A percentile compares a stretch with the other conserved stretches of the same genome.
phyloP scores from a whole-genome alignment of 2,113 vertebrate species.

The Turdus rufiventris region DNA sequence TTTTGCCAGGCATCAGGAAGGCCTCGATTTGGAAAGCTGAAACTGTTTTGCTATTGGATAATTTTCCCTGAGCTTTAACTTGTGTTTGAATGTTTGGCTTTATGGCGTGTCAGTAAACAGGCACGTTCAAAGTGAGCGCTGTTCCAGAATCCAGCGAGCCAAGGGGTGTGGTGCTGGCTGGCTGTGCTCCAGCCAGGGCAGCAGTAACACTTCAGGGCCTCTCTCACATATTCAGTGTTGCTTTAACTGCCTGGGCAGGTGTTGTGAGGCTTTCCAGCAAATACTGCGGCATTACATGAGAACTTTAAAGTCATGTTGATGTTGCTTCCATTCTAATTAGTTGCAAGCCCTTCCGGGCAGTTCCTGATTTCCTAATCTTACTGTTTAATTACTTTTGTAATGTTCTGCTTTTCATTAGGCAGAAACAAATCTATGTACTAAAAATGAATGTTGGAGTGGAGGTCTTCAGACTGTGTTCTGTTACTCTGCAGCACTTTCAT shows the following conservation, averaged over 20 bases:
- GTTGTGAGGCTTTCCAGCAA: not conserved
- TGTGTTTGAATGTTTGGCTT: not conserved
- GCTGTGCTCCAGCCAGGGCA: not conserved
- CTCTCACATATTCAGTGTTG: not conserved
- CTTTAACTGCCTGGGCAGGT: not conserved
- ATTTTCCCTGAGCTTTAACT: not conserved
- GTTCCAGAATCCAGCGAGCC: not conserved
- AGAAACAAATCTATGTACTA: not conserved
- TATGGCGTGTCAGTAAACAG: not conserved
- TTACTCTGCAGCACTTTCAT: not conserved
- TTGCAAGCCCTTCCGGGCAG: not conserved
- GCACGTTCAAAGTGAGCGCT: fast-evolving
- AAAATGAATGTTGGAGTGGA: not conserved
- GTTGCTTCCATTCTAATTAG: not conserved
- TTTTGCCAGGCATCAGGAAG: not conserved
- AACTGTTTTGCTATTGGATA: not conserved
- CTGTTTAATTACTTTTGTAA: not conserved
- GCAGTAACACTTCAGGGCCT: not conserved
- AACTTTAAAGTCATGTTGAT: not conserved
- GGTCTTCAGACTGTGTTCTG: not conserved
- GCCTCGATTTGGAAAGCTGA: not conserved
- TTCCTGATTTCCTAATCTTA: not conserved
- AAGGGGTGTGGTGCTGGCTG: not conserved
- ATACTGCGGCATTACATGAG: fast-evolving
- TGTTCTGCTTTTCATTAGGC: not conserved